phyloP scores from a whole-genome alignment of 2,113 vertebrate species.

The Empidonax alnorum region DNA sequence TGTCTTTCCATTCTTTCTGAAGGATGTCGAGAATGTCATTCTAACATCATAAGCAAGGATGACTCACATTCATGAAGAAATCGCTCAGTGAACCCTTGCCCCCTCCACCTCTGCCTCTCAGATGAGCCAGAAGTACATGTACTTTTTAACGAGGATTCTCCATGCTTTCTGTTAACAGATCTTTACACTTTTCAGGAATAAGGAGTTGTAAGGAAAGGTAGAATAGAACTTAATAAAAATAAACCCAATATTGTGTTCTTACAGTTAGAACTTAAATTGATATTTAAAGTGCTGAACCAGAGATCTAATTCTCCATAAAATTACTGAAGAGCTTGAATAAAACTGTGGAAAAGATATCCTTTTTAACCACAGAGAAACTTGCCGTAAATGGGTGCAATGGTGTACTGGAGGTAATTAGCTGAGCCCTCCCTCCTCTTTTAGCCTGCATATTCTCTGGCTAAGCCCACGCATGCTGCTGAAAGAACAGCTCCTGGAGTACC shows the following conservation, averaged over 20 bases:
- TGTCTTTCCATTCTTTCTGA: neutral
- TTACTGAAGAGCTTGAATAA: neutral
- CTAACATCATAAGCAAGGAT: neutral
- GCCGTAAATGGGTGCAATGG: neutral
- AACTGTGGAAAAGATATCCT: neutral
- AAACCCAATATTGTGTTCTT: neutral
- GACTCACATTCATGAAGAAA: neutral
- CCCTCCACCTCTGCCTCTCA: neutral
- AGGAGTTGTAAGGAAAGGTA: neutral
- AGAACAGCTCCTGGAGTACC: neutral
- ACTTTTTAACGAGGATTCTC: neutral
- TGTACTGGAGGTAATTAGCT: neutral
- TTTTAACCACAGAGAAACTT: neutral
- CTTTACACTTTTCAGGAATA: neutral
- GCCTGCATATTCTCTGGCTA: neutral
- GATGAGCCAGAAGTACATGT: neutral
- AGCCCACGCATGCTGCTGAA: neutral
- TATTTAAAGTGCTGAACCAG: neutral
- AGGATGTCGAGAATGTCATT: neutral
- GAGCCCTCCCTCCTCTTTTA: neutral
- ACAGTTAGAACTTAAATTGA: slow-evolving; percentile 26
- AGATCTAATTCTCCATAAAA: slow-evolving; percentile 23
- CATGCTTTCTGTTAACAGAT: neutral
- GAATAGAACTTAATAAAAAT: neutral
- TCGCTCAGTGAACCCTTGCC: neutral